These are phyloP conservation scores for Pseudococcus longispinus DNA, from an alignment of 2,888 invertebrate genomes.

Conservation along the genomic window DNA sequence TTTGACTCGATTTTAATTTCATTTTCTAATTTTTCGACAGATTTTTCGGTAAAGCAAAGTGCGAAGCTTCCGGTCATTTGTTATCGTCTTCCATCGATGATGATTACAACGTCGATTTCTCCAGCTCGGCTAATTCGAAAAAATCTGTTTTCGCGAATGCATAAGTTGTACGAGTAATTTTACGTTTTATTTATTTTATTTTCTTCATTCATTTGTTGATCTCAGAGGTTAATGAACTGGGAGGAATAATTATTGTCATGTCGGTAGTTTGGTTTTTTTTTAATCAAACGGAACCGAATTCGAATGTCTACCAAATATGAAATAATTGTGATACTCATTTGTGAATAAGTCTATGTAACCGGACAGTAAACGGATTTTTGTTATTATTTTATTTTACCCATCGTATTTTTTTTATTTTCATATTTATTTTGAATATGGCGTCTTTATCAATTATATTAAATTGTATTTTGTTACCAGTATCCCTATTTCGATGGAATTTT, in stretches of 20 bases:
- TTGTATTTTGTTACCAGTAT: conserved; percentile 18
- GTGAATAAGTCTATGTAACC: background rate
- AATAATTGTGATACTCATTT: conserved; percentile 40
- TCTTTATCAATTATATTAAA: too few relatives aligned
- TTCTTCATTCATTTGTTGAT: background rate
- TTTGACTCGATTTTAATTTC: background rate
- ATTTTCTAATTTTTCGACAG: background rate
- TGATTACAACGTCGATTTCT: conserved; percentile 43
- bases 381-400: conserved; percentile 1
- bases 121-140: background rate
- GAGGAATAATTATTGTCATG: background rate
- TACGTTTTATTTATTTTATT: background rate
- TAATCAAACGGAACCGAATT: background rate
- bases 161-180: background rate
- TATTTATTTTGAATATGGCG: background rate
- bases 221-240: background rate
- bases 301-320: background rate
- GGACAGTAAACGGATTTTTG: background rate
- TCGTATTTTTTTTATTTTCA: background rate
- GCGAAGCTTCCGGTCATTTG: conserved; percentile 49
- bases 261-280: background rate
- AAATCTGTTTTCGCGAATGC: conserved; percentile 5
- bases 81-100: conserved; percentile 35
- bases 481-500: background rate
- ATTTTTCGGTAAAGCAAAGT: conserved; percentile 49